These are phyloP conservation scores for Anseranas semipalmata DNA, from an alignment of 2,113 vertebrate genomes.

Conservation along the genomic window DNA sequence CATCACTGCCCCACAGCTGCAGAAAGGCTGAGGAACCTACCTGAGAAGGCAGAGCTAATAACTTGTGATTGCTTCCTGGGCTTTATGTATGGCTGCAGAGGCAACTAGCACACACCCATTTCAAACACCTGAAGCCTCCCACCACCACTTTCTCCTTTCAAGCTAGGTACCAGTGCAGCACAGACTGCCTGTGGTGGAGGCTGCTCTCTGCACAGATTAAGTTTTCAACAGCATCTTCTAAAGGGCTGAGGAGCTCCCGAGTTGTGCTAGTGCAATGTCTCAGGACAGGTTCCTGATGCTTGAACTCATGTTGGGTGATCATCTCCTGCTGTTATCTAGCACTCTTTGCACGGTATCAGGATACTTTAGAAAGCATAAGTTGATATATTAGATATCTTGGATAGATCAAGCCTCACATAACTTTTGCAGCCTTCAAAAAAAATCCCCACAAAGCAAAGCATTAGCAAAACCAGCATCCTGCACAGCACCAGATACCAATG, in stretches of 20 bases:
- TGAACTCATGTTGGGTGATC: accelerated
- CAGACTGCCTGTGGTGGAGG: neutral
- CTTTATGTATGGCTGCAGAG: neutral
- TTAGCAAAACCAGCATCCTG: neutral
- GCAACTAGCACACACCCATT: accelerated
- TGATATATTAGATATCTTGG: neutral
- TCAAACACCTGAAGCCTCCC: neutral
- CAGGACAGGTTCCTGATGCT: accelerated
- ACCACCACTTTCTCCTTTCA: neutral
- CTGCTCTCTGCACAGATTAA: neutral
- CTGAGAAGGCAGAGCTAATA: accelerated
- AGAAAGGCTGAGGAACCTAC: neutral
- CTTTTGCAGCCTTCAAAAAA: neutral
- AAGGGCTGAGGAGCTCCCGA: neutral
- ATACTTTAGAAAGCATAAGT: neutral
- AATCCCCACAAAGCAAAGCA: neutral
- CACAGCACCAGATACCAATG: neutral
- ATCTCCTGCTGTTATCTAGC: neutral
- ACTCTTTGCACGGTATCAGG: neutral
- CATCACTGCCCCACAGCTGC: neutral
- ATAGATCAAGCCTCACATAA: neutral
- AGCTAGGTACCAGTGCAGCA: neutral
- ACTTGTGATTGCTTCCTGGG: neutral
- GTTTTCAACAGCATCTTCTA: neutral
- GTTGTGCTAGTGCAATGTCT: accelerated